phyloP scores from a whole-genome alignment of 2,888 invertebrate genomes.

The Phrixothrix hirtus region DNA sequence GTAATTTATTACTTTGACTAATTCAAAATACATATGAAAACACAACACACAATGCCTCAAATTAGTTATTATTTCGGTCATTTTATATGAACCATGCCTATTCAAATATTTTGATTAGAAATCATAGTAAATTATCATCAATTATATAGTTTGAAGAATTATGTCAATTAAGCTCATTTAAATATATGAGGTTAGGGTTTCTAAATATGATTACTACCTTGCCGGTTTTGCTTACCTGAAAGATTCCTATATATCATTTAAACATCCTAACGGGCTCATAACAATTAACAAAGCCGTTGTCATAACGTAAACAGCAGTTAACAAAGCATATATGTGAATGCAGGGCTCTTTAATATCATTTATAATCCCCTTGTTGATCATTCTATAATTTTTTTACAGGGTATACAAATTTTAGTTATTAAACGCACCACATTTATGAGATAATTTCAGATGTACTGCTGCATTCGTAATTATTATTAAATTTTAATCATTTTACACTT shows the following conservation, averaged over 20 bases:
- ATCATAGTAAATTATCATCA: constrained; percentile 12
- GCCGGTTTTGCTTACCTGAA: constrained; percentile 18
- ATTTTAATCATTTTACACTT: constrained; percentile 4
- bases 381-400: constrained; percentile 25
- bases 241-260: constrained; percentile 26
- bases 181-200: constrained; percentile 23
- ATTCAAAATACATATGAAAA: no score
- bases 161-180: constrained; percentile 25
- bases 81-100: neutral
- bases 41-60: no score
- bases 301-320: constrained; percentile 29
- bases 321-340: constrained; percentile 28
- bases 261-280: constrained; percentile 21
- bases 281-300: constrained; percentile 30
- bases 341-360: constrained; percentile 33
- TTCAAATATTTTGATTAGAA: constrained; percentile 1
- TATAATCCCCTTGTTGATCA: constrained; percentile 31
- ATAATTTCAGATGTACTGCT: constrained; percentile 5
- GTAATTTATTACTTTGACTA: neutral
- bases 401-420: constrained; percentile 13
- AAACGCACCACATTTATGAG: constrained; percentile 5
- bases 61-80: no score
- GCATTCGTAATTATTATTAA: neutral
- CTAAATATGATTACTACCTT: constrained; percentile 23
- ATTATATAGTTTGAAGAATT: constrained; percentile 19